Evolutionary conservation across 2,113 vertebrate species (phyloP).

Genomic region (Xerus inauris): DNA sequence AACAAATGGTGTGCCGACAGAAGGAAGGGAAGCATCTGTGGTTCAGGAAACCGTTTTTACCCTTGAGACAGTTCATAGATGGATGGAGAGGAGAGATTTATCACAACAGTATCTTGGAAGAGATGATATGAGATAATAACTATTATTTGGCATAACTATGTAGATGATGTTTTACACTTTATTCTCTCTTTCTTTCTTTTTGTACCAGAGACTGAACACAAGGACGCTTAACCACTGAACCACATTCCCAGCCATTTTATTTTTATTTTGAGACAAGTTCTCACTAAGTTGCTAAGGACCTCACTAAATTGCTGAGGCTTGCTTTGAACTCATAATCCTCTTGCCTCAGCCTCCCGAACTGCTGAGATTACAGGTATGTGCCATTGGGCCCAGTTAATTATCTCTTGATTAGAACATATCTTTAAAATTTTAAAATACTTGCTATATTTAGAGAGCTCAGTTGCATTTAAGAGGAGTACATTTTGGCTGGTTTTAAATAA

Average conservation of each 20-base stretch:
- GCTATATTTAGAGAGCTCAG: not conserved
- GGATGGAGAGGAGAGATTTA: not conserved
- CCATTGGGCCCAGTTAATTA: too few relatives aligned
- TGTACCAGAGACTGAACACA: too few relatives aligned
- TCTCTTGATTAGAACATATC: not conserved
- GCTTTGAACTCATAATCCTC: too few relatives aligned
- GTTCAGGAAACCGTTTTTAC: not conserved
- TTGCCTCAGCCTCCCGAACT: too few relatives aligned
- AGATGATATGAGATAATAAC: not conserved
- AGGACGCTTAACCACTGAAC: too few relatives aligned
- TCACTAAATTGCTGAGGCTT: too few relatives aligned
- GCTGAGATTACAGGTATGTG: too few relatives aligned
- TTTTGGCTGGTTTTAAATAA: not conserved
- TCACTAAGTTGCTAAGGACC: too few relatives aligned
- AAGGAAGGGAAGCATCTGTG: not conserved
- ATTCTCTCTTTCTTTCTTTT: not conserved
- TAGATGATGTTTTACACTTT: not conserved
- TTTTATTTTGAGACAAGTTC: too few relatives aligned
- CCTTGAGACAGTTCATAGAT: not conserved
- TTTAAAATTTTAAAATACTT: conserved; percentile 13
- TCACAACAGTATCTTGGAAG: not conserved
- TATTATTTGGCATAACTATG: not conserved
- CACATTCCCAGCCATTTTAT: too few relatives aligned
- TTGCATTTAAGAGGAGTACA: not conserved
- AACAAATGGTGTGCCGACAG: not conserved